Conservation (phyloP, 2,797 vertebrate genomes). For the Ispidina picta region DNA sequence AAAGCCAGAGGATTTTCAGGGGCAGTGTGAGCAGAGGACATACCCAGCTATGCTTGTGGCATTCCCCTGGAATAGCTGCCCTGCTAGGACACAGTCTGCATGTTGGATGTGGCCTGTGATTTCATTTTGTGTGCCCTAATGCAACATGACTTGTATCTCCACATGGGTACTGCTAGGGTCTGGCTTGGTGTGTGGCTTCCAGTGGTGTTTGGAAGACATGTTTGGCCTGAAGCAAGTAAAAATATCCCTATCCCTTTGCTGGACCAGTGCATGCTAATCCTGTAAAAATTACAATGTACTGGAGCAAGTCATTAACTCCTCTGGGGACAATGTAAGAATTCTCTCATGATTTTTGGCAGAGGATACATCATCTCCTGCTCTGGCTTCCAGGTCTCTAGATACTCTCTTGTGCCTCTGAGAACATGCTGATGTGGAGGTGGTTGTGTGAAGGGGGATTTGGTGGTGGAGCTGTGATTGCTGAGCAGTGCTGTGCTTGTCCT, state of each 20-base stretch:
- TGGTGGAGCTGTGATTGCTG: neutral
- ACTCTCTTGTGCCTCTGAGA: neutral
- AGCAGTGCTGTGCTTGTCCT: neutral
- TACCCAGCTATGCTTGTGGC: neutral
- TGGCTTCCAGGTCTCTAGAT: neutral
- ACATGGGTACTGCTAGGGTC: neutral
- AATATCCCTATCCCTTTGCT: neutral
- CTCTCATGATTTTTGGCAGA: neutral
- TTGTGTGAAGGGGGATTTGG: neutral
- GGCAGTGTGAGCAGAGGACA: neutral
- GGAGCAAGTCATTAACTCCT: neutral
- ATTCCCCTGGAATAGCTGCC: constrained; percentile 12
- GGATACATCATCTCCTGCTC: neutral
- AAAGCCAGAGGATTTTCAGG: neutral
- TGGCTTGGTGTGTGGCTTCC: neutral
- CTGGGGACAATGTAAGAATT: neutral
- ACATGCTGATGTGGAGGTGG: neutral
- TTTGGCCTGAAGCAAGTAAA: neutral
- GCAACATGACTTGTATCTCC: neutral
- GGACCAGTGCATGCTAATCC: neutral
- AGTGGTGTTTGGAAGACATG: neutral
- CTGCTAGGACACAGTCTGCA: constrained; percentile 20
- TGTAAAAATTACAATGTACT: neutral
- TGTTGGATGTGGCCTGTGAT: neutral
- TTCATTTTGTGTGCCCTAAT: neutral